A percentile compares a stretch with the other conserved stretches of the same genome.
Evolutionary conservation across 2,797 vertebrate genomes (phyloP).

Genomic region (Tragelaphus oryx): DNA sequence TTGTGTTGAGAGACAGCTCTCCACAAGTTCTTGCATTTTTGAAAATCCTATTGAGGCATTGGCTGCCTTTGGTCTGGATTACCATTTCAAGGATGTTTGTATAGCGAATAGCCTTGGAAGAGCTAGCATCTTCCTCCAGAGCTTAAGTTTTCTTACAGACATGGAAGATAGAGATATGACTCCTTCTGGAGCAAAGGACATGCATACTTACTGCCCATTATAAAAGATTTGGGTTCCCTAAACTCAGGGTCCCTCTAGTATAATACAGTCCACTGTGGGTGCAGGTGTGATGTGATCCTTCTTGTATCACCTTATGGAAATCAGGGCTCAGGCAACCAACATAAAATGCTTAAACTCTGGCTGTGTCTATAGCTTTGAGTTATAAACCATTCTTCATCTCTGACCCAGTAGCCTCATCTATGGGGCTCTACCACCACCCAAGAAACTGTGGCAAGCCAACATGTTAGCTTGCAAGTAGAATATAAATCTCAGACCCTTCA

Average conservation of each 20-base stretch:
- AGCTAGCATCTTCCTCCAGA: background rate
- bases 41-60: background rate
- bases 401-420: background rate
- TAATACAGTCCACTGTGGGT: background rate
- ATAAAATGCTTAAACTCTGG: background rate
- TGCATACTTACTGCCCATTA: background rate
- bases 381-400: background rate
- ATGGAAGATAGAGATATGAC: background rate
- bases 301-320: background rate
- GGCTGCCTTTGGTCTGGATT: background rate
- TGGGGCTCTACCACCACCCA: background rate
- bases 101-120: background rate
- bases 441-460: background rate
- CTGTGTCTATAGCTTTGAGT: background rate
- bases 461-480: background rate
- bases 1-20: background rate
- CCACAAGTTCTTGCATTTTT: background rate
- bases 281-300: background rate
- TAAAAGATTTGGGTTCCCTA: background rate
- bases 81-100: background rate
- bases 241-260: background rate
- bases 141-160: background rate
- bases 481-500: background rate
- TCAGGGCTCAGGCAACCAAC: background rate
- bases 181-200: background rate